Evolutionary conservation across 2,888 invertebrate species (phyloP), one percentile per base, ranked within the genome.

Genomic region (Drosophila heteroneura): DNA sequence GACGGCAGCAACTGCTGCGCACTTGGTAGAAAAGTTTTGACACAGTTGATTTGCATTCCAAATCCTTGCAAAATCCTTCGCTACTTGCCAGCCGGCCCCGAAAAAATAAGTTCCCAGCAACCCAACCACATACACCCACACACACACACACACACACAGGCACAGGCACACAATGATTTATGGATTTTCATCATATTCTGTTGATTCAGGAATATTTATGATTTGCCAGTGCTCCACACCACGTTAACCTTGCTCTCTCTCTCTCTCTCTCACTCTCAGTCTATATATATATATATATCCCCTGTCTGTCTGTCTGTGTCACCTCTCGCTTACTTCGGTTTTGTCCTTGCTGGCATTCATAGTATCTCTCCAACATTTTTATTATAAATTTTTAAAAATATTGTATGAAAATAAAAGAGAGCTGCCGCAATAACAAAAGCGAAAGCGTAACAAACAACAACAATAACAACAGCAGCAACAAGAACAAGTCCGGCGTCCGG

Each of bases 151-250:
- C 54, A 61, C 57, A 49, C 57, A n/a, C 56, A 32, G 22, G 44
- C 32, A 51, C 28, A 22, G 33, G 37, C 61, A 65, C 74, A 83
- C 83, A 83, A 91, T 92, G 92, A 92, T 92, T 92, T 91, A 92
- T 92, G 91, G 91, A 86, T 91, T 89, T 90, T 91, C 84, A 92
- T 92, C 91, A 91, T 92, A 85, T 92, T 92, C 91, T 89, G 91
- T 92, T 91, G 91, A 91, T 88, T 92, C 91, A 86, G 86, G 91
- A 89, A 91, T 91, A 92, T 92, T 92, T 92, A 89, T 92, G 88
- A 90, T 86, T 88, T 77, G 68, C 83, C 83, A 78, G 82, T 69
- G 70, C 72, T 66, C 32, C 32, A 44, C 70, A 70, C 79, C 76
- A 70, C 67, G 76, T 79, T 79, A 79, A 76, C 79, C 67, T 71